Percentiles rank a stretch among this genome's conserved stretches.
These are phyloP conservation scores for Ophiothrix spiculata DNA, from an alignment of 35 echinoderm and acorn worm genomes.

Conservation along the genomic window DNA sequence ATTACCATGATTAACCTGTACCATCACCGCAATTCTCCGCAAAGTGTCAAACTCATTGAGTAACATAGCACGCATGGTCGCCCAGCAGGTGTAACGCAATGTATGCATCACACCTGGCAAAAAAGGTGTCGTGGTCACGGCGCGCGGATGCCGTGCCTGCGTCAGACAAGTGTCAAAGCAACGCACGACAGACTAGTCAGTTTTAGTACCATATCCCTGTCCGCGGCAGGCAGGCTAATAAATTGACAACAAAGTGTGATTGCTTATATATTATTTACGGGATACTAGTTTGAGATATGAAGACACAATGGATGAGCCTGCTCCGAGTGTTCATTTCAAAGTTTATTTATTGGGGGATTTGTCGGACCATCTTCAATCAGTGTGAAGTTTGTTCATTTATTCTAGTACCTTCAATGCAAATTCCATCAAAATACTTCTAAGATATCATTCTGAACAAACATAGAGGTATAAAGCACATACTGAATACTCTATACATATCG, in stretches of 20 bases:
- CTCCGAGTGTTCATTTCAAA: too few relatives aligned
- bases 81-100: not conserved
- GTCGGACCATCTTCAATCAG: too few relatives aligned
- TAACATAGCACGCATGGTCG: constrained; percentile 2
- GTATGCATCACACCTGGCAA: not conserved
- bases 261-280: not conserved
- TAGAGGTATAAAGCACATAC: too few relatives aligned
- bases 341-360: too few relatives aligned
- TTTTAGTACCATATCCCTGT: not conserved
- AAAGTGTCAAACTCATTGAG: not conserved
- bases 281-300: too few relatives aligned
- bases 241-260: not conserved
- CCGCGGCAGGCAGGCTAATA: not conserved
- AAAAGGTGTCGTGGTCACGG: not conserved
- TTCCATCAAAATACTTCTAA: too few relatives aligned
- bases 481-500: too few relatives aligned
- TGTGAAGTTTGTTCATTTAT: too few relatives aligned
- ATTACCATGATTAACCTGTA: not conserved
- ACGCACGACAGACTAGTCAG: not conserved
- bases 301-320: too few relatives aligned
- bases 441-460: too few relatives aligned
- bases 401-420: too few relatives aligned
- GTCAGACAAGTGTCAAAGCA: not conserved
- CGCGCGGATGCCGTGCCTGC: not conserved
- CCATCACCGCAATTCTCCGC: not conserved